A percentile compares a stretch with the other conserved stretches of the same genome.
These are phyloP conservation scores for Planiliza haematocheilus DNA, from an alignment of 2,113 vertebrate genomes.

Conservation along the genomic window DNA sequence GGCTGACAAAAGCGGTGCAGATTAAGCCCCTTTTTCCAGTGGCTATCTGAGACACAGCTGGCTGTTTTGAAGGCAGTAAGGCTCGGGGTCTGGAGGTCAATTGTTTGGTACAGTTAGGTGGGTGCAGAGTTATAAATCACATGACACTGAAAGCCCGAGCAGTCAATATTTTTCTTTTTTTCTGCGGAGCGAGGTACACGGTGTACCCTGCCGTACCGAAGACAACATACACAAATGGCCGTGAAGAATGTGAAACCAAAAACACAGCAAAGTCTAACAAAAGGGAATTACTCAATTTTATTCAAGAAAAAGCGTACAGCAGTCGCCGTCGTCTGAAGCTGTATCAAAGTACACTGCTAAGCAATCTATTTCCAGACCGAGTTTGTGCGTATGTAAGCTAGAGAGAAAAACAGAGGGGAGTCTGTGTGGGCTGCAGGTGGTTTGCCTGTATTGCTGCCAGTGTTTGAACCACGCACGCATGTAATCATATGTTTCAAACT, in stretches of 20 bases:
- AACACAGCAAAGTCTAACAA: not conserved
- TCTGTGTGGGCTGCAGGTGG: conserved; percentile 26
- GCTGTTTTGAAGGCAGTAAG: conserved; percentile 34
- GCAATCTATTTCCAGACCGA: conserved; percentile 15
- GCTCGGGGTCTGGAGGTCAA: conserved; percentile 48
- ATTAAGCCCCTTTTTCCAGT: conserved; percentile 13
- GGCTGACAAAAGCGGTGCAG: conserved; percentile 40
- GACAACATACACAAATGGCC: not conserved
- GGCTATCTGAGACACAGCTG: conserved; percentile 20
- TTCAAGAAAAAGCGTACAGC: too few species aligned
- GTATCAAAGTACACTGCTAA: not conserved
- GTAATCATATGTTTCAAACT: not conserved
- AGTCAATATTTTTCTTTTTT: conserved; percentile 45
- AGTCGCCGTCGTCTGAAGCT: conserved; percentile 1
- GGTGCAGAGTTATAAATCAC: conserved; percentile 67
- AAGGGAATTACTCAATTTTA: not conserved
- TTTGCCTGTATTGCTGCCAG: conserved; percentile 10
- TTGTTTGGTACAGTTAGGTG: conserved; percentile 34
- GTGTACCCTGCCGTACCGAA: conserved; percentile 14
- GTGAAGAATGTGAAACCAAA: not conserved
- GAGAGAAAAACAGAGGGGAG: not conserved
- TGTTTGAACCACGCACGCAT: conserved; percentile 1
- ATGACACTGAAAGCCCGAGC: conserved; percentile 32
- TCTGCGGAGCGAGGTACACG: conserved; percentile 32
- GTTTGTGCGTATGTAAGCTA: not conserved